Base-by-base conservation (phyloP, 2,113 vertebrate species). In the Bucco capensis region DNA sequence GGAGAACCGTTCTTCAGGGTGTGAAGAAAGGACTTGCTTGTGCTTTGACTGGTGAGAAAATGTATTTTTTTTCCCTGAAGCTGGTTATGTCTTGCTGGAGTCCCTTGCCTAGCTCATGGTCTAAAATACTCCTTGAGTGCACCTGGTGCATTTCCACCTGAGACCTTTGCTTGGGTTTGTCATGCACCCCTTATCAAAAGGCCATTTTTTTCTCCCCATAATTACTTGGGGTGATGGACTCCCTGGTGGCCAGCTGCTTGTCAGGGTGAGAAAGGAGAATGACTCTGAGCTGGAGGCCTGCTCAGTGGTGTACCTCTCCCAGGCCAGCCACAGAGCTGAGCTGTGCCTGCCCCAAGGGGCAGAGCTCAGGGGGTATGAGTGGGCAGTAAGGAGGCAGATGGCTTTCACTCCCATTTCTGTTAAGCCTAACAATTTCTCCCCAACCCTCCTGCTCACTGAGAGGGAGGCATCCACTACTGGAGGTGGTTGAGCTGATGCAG, bases 281-380 rank as follows among this genome's bases (percentile, higher is more conserved):
- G 53, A 5, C 8, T 31, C 23, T 38, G 46, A 38, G 40, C n/a
- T 61, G 60, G 17, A 23, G 9, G 24, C 23, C 31, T 5, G 11
- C 42, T 76, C 10, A 10, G 31, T 1, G 2, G 9, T 0, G 1
- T 14, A 12, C 14, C 4, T 21, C 4, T 19, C 31, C 28, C 0
- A 1, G 33, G 18, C 16, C 5, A 16, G 61, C 22, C 0, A 3
- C 19, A 11, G 49, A 12, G 16, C 42, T 38, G n/a, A 50, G 35
- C 49, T 49, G 18, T 50, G 37, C 17, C 42, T n/a, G n/a, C n/a
- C n/a, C n/a, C n/a, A 33, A 57, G 38, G 5, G n/a, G n/a, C n/a
- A n/a, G 27, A 14, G 27, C 22, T 42, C 3, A 8, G 2, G 10
- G 6, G 33, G 49, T 7, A 4, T 3, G 1, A 70, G 27, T 2